These are phyloP conservation scores for Batillaria attramentaria DNA, from an alignment of 1,140 invertebrate species.

Conservation along the genomic window DNA sequence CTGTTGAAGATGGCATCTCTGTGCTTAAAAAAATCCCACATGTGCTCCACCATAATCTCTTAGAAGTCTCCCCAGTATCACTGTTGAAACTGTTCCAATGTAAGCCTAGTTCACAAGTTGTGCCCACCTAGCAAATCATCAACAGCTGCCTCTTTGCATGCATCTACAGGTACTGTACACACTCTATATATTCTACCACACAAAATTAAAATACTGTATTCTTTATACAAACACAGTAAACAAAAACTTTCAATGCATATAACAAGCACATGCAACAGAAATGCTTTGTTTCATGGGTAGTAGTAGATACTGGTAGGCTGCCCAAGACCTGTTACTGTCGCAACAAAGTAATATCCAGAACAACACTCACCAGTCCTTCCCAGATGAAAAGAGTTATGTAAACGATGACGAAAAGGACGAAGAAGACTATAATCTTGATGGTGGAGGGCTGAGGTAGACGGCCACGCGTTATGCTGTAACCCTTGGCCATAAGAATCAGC, in stretches of 20 bases:
- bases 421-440: slow-evolving; percentile 84
- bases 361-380: slow-evolving; percentile 67
- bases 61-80: too few species aligned
- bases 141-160: too few species aligned
- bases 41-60: too few species aligned
- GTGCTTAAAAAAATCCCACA: too few species aligned
- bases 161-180: too few species aligned
- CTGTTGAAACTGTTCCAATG: too few species aligned
- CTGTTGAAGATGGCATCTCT: too few species aligned
- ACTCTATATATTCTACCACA: neutral
- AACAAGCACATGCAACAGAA: neutral
- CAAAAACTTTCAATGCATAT: neutral
- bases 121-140: too few species aligned
- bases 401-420: slow-evolving; percentile 81
- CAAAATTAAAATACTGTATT: neutral
- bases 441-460: slow-evolving; percentile 67
- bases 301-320: neutral
- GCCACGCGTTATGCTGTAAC: slow-evolving; percentile 91
- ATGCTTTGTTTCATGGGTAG: too few species aligned
- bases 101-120: too few species aligned
- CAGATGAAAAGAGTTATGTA: slow-evolving; percentile 84
- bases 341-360: neutral
- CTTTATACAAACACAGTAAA: neutral
- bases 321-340: neutral
- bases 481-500: slow-evolving; percentile 88